Evolutionary conservation across 1,140 invertebrate species (phyloP), one percentile per base, ranked within the genome.

Genomic region (Tetraneura akinire): DNA sequence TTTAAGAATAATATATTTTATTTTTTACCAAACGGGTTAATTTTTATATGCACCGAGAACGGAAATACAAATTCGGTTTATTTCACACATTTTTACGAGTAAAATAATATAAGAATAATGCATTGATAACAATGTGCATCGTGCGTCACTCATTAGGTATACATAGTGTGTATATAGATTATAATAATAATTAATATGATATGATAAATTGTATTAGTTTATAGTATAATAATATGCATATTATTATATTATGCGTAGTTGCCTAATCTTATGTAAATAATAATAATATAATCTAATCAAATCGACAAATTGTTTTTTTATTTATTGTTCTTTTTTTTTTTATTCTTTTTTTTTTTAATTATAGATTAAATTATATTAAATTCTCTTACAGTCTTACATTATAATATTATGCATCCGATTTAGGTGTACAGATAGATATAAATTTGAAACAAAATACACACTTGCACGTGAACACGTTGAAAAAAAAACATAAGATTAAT

Each of bases 201-300:
- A n/a, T n/a, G n/a, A n/a, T n/a, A n/a, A n/a, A n/a, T n/a, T n/a
- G n/a, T 49, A 1, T 29, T 49, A 70, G 66, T 70, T 49, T 26
- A 49, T 14, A 11, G 42, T 21, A 2, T 26, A n/a, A n/a, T n/a
- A n/a, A n/a, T n/a, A n/a, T n/a, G n/a, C n/a, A n/a, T n/a, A n/a
- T n/a, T n/a, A n/a, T n/a, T n/a, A n/a, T n/a, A n/a, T n/a, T n/a
- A 70, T 70, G 66, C 49, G 66, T 70, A 45, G 45, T 70, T 49
- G 66, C 66, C 42, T 70, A 49, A 23, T 23, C 66, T 37, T 29
- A n/a, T n/a, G 66, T 70, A 70, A 49, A 70, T 70, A 49, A 70
- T 70, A 49, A n/a, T n/a, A n/a, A n/a, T n/a, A n/a, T n/a, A n/a
- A n/a, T 70, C 47, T 70, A 23, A 45, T 23, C 23, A 47, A 45